Evolutionary conservation across 2,113 vertebrate genomes (phyloP).

Genomic region (Amazona vittata): DNA sequence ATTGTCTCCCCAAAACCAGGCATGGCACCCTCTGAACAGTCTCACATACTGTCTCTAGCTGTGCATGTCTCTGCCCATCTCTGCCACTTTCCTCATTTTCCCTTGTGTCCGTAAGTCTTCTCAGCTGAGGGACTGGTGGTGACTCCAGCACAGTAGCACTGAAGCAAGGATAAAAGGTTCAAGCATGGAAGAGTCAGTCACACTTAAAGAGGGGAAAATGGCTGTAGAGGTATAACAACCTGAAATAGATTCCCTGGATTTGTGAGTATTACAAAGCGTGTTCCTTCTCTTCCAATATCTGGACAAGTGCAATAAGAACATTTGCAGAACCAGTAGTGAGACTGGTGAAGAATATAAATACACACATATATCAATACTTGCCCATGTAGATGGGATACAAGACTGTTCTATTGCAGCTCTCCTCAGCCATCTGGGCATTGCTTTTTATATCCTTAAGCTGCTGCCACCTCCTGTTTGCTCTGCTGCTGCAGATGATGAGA

Average conservation of each 20-base stretch:
- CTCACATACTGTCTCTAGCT: background rate
- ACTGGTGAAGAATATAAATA: background rate
- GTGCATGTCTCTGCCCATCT: background rate
- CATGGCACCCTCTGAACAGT: background rate
- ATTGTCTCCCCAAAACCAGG: background rate
- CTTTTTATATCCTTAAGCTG: background rate
- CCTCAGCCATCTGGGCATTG: background rate
- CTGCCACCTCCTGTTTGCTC: background rate
- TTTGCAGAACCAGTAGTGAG: background rate
- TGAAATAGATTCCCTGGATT: background rate
- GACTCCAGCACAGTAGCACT: background rate
- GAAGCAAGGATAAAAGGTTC: background rate
- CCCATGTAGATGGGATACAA: background rate
- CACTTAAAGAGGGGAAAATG: background rate
- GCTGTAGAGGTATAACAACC: background rate
- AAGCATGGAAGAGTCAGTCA: background rate
- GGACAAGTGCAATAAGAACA: background rate
- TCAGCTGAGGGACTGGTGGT: background rate
- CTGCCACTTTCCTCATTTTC: background rate
- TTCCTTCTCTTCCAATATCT: background rate
- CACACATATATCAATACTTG: background rate
- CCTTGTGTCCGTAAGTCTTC: background rate
- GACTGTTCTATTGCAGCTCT: background rate
- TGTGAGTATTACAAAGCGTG: background rate
- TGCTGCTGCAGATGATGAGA: background rate